A percentile compares a stretch with the other conserved stretches of the same genome.
phyloP scores from a whole-genome alignment of 2,113 vertebrate species.

The Mustela lutreola region DNA sequence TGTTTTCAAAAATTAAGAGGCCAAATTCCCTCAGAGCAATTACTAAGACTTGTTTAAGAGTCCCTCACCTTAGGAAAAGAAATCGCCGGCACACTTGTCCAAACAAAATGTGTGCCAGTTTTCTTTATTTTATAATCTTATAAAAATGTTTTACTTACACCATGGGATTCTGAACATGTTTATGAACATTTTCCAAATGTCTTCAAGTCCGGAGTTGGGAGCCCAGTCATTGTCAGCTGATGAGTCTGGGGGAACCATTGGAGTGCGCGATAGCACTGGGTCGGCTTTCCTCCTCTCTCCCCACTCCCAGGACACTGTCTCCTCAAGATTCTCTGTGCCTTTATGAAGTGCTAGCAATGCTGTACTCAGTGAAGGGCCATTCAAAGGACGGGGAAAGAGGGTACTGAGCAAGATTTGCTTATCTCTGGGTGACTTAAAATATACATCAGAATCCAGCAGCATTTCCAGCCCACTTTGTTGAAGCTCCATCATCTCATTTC shows the following conservation, averaged over 20 bases:
- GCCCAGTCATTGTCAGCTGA: slow-evolving; percentile 50
- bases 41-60: slow-evolving; percentile 78
- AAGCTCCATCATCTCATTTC: neutral
- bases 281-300: neutral
- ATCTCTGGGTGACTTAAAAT: neutral
- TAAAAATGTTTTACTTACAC: slow-evolving; percentile 83
- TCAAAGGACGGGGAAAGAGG: neutral
- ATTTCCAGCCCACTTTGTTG: neutral
- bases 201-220: slow-evolving; percentile 81
- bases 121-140: slow-evolving; percentile 83
- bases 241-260: slow-evolving; percentile 48
- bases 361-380: neutral
- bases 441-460: neutral
- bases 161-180: slow-evolving; percentile 83
- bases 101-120: slow-evolving; percentile 84
- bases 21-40: slow-evolving; percentile 75
- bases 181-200: slow-evolving; percentile 85
- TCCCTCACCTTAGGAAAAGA: slow-evolving; percentile 80
- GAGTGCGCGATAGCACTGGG: neutral
- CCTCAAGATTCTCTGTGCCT: neutral
- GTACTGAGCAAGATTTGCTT: neutral
- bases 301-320: neutral
- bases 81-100: slow-evolving; percentile 83
- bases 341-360: neutral
- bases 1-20: slow-evolving; percentile 79